A percentile compares a stretch with the other conserved stretches of the same genome.
Conservation (phyloP, 2,797 vertebrate genomes). For the Myiotriccus ornatus region DNA sequence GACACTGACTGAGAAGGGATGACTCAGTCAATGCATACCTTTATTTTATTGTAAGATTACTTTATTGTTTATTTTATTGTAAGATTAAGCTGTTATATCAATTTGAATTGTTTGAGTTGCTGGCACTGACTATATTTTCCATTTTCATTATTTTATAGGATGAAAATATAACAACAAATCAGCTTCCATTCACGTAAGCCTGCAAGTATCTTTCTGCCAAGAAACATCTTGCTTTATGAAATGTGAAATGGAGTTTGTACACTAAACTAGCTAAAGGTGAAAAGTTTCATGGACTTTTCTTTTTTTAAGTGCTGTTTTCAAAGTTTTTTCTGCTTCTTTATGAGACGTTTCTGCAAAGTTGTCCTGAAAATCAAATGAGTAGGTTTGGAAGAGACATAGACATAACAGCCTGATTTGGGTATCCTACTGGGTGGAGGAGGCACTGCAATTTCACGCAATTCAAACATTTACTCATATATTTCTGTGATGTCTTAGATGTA, state of each 20-base stretch:
- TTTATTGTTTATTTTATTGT: not conserved
- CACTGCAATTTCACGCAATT: not conserved
- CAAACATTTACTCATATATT: not conserved
- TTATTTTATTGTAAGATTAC: not conserved
- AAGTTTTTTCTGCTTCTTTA: not conserved
- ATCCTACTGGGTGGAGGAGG: not conserved
- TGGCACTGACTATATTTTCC: not conserved
- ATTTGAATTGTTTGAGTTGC: not conserved
- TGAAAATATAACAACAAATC: not conserved
- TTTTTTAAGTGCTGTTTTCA: not conserved
- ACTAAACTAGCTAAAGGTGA: not conserved
- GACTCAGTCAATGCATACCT: not conserved
- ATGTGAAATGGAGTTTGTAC: not conserved
- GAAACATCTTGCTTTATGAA: not conserved
- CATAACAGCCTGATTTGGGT: not conserved
- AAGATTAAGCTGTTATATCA: not conserved
- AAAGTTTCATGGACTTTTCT: not conserved
- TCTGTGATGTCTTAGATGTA: not conserved
- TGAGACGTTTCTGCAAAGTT: not conserved
- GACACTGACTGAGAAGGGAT: not conserved
- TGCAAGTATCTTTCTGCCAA: not conserved
- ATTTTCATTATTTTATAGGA: not conserved
- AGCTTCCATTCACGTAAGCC: not conserved
- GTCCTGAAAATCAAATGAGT: not conserved
- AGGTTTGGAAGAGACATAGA: not conserved